Evolutionary conservation across 2,888 invertebrate species (phyloP).

Genomic region (Biston betularia): DNA sequence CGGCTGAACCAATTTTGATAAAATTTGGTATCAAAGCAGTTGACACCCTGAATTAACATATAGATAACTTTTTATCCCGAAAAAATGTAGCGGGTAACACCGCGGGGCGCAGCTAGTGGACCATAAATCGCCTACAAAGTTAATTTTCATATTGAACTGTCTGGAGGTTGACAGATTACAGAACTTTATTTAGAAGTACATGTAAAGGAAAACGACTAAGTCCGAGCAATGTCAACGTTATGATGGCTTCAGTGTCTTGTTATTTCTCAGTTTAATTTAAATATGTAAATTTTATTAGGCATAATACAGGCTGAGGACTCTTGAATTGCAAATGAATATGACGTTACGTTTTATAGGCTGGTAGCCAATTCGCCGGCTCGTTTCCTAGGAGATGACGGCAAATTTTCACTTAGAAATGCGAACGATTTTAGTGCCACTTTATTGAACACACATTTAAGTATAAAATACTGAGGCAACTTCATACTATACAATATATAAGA

Average conservation of each 20-base stretch:
- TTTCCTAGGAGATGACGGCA: slow-evolving; percentile 76
- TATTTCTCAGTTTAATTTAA: slow-evolving; percentile 85
- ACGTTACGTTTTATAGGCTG: slow-evolving; percentile 84
- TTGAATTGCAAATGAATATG: slow-evolving; percentile 86
- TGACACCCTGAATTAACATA: not conserved
- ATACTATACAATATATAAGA: no score
- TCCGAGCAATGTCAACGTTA: slow-evolving; percentile 69
- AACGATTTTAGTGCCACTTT: slow-evolving; percentile 67
- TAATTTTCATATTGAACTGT: no score
- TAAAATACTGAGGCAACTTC: slow-evolving; percentile 34
- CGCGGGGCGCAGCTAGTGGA: not conserved
- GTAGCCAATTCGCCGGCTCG: slow-evolving; percentile 82
- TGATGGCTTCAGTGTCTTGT: slow-evolving; percentile 81
- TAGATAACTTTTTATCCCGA: not conserved
- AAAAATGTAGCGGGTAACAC: not conserved
- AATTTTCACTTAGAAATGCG: slow-evolving; percentile 80
- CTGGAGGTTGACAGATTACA: no score
- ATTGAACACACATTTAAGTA: slow-evolving; percentile 57
- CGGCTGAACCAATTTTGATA: no score
- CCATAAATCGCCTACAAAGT: not conserved
- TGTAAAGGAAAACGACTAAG: slow-evolving; percentile 40
- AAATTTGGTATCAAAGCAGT: no score
- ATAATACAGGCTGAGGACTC: slow-evolving; percentile 84
- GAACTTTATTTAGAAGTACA: slow-evolving; percentile 19
- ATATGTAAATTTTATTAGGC: slow-evolving; percentile 86